Evolutionary conservation across 2,888 invertebrate genomes (phyloP).

Genomic region (Villa cingulata): DNA sequence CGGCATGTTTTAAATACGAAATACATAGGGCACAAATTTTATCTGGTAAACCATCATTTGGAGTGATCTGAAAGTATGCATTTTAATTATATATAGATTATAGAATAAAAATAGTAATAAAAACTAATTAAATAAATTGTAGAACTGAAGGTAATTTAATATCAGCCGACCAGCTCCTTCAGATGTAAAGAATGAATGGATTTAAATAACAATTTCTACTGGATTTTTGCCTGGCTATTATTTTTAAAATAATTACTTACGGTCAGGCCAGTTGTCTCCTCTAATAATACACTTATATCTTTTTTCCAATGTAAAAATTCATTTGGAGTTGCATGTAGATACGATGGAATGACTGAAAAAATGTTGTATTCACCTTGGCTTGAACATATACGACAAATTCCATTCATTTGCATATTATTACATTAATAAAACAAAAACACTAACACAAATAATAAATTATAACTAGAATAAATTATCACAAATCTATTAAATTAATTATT

Average conservation of each 20-base stretch:
- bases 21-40: slow-evolving; percentile 34
- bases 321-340: slow-evolving; percentile 29
- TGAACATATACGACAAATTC: slow-evolving; percentile 33
- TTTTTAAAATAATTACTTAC: slow-evolving; percentile 17
- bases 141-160: too few relatives aligned
- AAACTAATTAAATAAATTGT: too few relatives aligned
- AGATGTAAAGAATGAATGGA: too few relatives aligned
- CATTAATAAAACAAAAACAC: too few relatives aligned
- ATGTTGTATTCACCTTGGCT: slow-evolving; percentile 31
- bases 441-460: too few relatives aligned
- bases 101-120: too few relatives aligned
- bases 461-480: too few relatives aligned
- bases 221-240: too few relatives aligned
- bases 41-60: slow-evolving; percentile 29
- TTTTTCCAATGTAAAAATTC: slow-evolving; percentile 31
- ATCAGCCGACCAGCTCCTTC: too few relatives aligned
- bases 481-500: too few relatives aligned
- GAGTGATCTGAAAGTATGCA: slow-evolving; percentile 19
- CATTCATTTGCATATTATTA: too few relatives aligned
- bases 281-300: slow-evolving; percentile 27
- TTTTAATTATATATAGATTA: too few relatives aligned
- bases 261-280: slow-evolving; percentile 32
- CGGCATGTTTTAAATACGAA: slow-evolving; percentile 34
- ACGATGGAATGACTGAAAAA: slow-evolving; percentile 32
- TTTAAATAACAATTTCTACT: neutral